Evolutionary conservation across 2,113 vertebrate species (phyloP), one percentile per base, ranked within the genome.

Genomic region (Ursus arctos): DNA sequence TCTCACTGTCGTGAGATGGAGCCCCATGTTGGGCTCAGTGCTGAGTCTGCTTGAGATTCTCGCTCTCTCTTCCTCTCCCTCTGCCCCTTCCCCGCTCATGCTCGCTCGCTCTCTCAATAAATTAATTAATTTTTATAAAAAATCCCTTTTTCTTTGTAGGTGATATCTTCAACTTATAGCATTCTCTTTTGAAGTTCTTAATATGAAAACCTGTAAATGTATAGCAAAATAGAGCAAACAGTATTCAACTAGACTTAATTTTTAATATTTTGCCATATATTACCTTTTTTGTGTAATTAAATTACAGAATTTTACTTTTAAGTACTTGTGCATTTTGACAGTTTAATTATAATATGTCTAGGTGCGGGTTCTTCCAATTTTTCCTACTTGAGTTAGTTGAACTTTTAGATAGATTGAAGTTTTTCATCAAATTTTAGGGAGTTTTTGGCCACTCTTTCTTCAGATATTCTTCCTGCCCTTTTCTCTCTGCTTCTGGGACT

Each of bases 251-350:
- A 49, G 65, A 53, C 72, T 51, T 89, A 74, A 55, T 36, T 71
- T 74, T 51, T 82, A 72, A 18, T 40, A 89, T 53, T 94, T 94
- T 74, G n/a, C 10, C 13, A 14, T 61, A 14, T 65, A 43, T 53
- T 65, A 65, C 47, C 24, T 28, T 79, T 76, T 57, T 49, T 51
- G 31, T 49, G 14, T 43, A 31, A 19, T 63, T 65, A 40, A 40
- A 7, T 53, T 91, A 67, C 33, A 80, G 21, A 90, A 31, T 91
- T 91, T 91, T n/a, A 80, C 59, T n/a, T 79, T 86, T 71, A 86
- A 88, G 31, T 74, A 51, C n/a, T 53, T 53, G 3, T 76, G 49
- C 47, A 67, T n/a, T 90, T 77, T 91, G 71, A 74, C 49, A 15
- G 8, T 63, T 88, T 72, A 71, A 51, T 65, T 49, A 67, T 77